Evolutionary conservation across 1,140 invertebrate species (phyloP), one percentile per base, ranked within the genome.

Genomic region (Drepana arcuata): DNA sequence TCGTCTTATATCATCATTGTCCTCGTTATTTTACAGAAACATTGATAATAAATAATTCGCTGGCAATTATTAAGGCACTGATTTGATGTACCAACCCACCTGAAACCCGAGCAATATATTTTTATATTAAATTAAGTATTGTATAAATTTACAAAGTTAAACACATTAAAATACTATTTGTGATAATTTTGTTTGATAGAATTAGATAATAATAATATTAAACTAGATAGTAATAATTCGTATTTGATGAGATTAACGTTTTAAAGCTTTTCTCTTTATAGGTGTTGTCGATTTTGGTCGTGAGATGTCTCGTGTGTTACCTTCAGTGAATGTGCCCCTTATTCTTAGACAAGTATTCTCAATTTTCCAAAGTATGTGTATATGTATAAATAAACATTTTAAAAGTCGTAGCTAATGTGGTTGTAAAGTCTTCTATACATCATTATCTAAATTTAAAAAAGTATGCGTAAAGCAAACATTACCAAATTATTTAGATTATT

Each of bases 41-140:
- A 26, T 26, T 26, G 6, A 26, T 26, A 62, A 64, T 51, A 57
- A 57, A 41, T 56, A 53, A 60, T 54, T 44, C 57, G 65, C 62
- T 58, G 51, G 48, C 59, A 59, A 62, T 56, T 56, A 70, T 56
- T 46, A 42, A 45, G 56, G 68, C 62, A 74, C 71, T 75, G 71
- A 72, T 75, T 79, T 69, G 53, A 67, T 65, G 60, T 64, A 70
- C 71, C 70, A 68, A 80, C 72, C 71, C 73, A 75, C 62, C 68
- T 69, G 51, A 77, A 80, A 56, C 75, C 62, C 75, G 69, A 80
- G 73, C 71, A 80, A 78, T 80, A 80, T 80, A 78, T 80, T 80
- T 78, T 78, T 80, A 72, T 77, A 72, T 72, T 70, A 69, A 67
- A 71, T 70, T 74, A 77, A 72, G 68, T 70, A 79, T 77, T 69